Conservation (phyloP, 1,140 invertebrate species). For the Platyscapa corneri region DNA sequence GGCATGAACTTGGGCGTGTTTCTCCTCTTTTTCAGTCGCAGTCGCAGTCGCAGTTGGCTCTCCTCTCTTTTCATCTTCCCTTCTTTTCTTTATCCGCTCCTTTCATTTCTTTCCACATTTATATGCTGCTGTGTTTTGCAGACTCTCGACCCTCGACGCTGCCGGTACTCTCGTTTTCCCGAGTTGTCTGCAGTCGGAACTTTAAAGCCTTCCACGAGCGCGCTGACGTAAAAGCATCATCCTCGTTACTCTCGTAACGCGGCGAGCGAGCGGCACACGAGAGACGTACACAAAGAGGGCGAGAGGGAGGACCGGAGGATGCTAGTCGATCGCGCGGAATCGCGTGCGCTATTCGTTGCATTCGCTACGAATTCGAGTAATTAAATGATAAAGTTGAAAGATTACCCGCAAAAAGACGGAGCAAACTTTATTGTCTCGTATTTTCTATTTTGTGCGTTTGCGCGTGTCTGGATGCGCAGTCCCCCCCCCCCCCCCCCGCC, state of each 20-base stretch:
- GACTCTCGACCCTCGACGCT: neutral
- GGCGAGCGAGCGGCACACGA: neutral
- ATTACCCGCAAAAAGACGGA: conserved; percentile 1
- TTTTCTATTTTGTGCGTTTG: neutral
- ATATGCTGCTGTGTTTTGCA: neutral
- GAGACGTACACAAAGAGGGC: neutral
- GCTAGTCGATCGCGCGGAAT: conserved; percentile 21
- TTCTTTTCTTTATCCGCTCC: neutral
- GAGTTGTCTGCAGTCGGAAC: neutral
- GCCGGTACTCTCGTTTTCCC: neutral
- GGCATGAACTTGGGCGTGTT: neutral
- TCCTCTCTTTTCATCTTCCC: neutral
- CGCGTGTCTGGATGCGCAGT: too few relatives aligned
- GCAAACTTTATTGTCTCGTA: neutral
- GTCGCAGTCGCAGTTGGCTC: too few relatives aligned
- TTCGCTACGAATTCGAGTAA: conserved; percentile 33
- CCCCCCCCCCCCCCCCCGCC: neutral
- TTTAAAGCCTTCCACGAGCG: neutral
- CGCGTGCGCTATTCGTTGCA: conserved; percentile 3
- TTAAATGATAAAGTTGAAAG: conserved; percentile 45
- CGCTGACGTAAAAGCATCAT: conserved; percentile 14
- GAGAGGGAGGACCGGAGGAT: neutral
- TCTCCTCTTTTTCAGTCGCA: too few relatives aligned
- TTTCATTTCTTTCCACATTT: conserved; percentile 3
- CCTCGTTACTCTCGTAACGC: neutral